These are phyloP conservation scores for Bembecia ichneumoniformis DNA, from an alignment of 2,888 invertebrate species.

Conservation along the genomic window DNA sequence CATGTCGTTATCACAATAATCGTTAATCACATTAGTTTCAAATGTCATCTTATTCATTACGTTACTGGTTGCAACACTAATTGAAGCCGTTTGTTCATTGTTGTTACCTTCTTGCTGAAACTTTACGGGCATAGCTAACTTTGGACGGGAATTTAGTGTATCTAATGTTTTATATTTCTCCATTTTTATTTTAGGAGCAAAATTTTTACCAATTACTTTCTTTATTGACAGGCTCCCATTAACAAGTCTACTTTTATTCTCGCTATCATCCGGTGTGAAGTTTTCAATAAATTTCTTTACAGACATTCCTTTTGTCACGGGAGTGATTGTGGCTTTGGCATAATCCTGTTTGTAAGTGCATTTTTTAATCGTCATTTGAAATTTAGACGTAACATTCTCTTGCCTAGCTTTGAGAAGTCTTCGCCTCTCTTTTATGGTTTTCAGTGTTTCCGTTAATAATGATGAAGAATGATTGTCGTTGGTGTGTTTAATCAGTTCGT, in stretches of 20 bases:
- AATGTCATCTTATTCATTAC: background rate
- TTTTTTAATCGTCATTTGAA: constrained; percentile 35
- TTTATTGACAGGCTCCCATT: constrained; percentile 21
- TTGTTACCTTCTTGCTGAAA: constrained; percentile 19
- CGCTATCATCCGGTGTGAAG: constrained; percentile 39
- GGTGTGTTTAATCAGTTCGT: constrained; percentile 32
- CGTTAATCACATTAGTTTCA: constrained; percentile 1
- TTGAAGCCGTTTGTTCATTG: constrained; percentile 20
- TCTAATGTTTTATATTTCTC: constrained; percentile 24
- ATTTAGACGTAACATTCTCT: constrained; percentile 16
- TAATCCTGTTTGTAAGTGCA: constrained; percentile 13
- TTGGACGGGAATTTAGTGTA: background rate
- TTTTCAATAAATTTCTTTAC: constrained; percentile 52
- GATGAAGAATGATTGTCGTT: constrained; percentile 34
- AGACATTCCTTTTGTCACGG: constrained; percentile 24
- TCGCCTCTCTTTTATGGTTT: constrained; percentile 37
- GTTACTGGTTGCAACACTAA: constrained; percentile 23
- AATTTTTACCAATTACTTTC: constrained; percentile 9
- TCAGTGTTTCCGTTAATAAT: constrained; percentile 46
- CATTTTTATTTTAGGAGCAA: constrained; percentile 31
- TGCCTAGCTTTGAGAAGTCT: constrained; percentile 11
- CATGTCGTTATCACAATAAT: constrained; percentile 5
- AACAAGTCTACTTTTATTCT: constrained; percentile 13
- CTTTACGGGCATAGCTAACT: constrained; percentile 35
- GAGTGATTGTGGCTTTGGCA: constrained; percentile 24